phyloP scores from a whole-genome alignment of 2,888 invertebrate genomes.

The Trachelus iudaicus region DNA sequence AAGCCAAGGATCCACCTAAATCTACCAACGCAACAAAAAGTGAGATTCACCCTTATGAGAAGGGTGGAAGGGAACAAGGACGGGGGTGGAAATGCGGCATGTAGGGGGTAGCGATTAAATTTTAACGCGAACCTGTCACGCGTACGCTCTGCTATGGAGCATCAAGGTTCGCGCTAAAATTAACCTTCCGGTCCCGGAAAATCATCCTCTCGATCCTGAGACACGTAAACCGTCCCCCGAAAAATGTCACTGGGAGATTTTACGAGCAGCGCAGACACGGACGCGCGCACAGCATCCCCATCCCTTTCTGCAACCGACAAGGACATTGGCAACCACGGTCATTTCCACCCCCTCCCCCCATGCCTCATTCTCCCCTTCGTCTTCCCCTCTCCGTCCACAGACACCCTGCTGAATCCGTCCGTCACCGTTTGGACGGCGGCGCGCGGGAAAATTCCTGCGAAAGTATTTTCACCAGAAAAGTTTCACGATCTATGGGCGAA shows the following conservation, averaged over 20 bases:
- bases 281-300: neutral
- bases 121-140: neutral
- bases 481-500: neutral
- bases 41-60: neutral
- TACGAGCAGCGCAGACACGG: neutral
- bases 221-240: neutral
- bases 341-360: neutral
- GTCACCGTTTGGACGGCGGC: neutral
- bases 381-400: neutral
- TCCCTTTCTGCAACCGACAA: neutral
- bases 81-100: neutral
- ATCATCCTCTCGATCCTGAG: neutral
- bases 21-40: neutral
- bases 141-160: neutral
- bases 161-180: neutral
- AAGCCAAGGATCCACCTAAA: neutral
- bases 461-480: neutral
- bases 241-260: neutral
- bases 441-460: neutral
- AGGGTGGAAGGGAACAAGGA: neutral
- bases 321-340: neutral
- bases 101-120: neutral
- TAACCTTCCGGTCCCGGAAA: neutral
- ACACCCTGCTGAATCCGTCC: neutral
- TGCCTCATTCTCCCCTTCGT: neutral